These are phyloP conservation scores for Styela clava DNA, from an alignment of 23 tunicate genomes.

Conservation along the genomic window DNA sequence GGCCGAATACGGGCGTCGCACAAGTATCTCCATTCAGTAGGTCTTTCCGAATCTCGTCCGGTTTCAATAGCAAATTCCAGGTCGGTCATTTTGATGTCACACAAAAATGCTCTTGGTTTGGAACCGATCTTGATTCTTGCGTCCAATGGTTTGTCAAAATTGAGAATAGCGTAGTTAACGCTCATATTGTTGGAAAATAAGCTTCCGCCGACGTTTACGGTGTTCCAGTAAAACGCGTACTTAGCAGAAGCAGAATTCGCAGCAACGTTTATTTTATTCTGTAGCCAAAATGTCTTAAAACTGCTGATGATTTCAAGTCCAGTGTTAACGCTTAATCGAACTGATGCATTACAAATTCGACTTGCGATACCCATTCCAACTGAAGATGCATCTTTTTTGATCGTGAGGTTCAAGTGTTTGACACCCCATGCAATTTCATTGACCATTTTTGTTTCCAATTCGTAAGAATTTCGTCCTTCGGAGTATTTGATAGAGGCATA, in stretches of 20 bases:
- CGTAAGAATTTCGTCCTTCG: neutral
- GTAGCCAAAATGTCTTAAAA: neutral
- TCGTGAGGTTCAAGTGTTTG: neutral
- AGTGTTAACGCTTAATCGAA: neutral
- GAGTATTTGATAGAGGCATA: neutral
- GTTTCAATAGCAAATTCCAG: neutral
- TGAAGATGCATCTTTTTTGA: neutral
- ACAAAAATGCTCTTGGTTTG: neutral
- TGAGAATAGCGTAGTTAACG: constrained; percentile 1
- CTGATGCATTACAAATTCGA: neutral
- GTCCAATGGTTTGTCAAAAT: neutral
- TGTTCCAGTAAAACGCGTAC: neutral
- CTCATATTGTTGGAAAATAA: neutral
- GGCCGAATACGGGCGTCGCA: neutral
- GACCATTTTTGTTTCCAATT: neutral
- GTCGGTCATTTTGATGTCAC: constrained; percentile 9
- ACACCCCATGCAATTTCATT: constrained; percentile 1
- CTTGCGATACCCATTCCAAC: neutral
- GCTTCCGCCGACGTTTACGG: neutral
- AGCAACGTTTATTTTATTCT: neutral
- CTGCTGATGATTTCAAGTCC: neutral
- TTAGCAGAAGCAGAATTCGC: neutral
- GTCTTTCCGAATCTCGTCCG: neutral
- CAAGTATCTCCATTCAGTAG: constrained; percentile 1
- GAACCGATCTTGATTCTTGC: neutral